Conservation (phyloP, 1,140 invertebrate genomes). For the Belonocnema kinseyi region DNA sequence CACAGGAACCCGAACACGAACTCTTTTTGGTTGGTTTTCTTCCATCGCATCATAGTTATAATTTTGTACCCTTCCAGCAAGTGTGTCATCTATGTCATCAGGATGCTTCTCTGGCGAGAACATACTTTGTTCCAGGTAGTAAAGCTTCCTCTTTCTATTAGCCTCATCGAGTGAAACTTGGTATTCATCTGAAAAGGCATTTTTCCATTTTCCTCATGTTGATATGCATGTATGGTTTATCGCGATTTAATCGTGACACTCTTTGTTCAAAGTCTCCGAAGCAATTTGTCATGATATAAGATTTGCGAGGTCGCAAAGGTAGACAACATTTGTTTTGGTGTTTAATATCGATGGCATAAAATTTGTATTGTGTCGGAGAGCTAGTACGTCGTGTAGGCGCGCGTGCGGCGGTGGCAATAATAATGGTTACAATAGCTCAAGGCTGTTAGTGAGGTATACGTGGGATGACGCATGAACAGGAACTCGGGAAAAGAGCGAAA, state of each 20-base stretch:
- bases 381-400: constrained; percentile 69
- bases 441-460: constrained; percentile 47
- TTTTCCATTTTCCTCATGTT: constrained; percentile 43
- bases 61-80: constrained; percentile 20
- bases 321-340: background rate
- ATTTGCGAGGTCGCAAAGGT: background rate
- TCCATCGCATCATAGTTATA: constrained; percentile 48
- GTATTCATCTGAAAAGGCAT: constrained; percentile 69
- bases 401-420: constrained; percentile 68
- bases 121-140: constrained; percentile 37
- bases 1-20: constrained; percentile 67
- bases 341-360: background rate
- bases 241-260: constrained; percentile 15
- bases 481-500: constrained; percentile 44
- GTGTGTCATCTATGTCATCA: constrained; percentile 9
- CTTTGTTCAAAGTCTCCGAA: constrained; percentile 7
- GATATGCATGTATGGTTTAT: constrained; percentile 25
- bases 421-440: constrained; percentile 59
- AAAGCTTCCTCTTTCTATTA: constrained; percentile 32
- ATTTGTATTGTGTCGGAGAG: constrained; percentile 44
- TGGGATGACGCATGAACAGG: constrained; percentile 45
- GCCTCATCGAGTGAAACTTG: constrained; percentile 44
- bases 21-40: constrained; percentile 59
- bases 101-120: background rate
- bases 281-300: background rate